phyloP scores from a whole-genome alignment of 2,888 invertebrate species.

The Drosophila paracracens region DNA sequence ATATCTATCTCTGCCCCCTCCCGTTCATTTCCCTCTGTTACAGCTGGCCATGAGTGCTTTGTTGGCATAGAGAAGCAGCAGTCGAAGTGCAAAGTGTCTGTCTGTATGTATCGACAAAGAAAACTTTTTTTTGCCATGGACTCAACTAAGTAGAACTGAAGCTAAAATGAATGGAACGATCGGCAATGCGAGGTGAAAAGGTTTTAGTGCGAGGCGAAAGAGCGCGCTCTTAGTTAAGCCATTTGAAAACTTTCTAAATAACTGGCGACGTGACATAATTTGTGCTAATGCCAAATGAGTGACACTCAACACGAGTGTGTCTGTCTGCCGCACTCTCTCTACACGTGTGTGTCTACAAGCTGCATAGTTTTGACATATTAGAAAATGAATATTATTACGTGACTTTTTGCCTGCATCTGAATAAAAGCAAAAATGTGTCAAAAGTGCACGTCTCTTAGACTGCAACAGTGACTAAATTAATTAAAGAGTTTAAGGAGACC shows the following conservation, averaged over 20 bases:
- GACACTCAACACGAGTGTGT: slow-evolving; percentile 34
- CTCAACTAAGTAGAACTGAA: slow-evolving; percentile 24
- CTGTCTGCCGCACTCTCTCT: neutral
- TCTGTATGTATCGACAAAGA: slow-evolving; percentile 53
- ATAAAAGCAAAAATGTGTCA: neutral
- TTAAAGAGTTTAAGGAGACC: no score
- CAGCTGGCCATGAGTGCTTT: slow-evolving; percentile 41
- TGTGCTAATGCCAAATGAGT: slow-evolving; percentile 64
- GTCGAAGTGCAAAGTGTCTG: slow-evolving; percentile 47
- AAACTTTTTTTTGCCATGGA: slow-evolving; percentile 47
- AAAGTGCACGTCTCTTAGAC: no score
- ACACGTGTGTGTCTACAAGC: slow-evolving; percentile 1
- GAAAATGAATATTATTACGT: neutral
- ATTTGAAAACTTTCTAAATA: slow-evolving; percentile 63
- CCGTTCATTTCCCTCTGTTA: neutral
- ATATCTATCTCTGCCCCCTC: slow-evolving; percentile 6
- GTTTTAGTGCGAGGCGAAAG: slow-evolving; percentile 43
- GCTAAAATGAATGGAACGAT: neutral
- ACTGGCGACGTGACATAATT: slow-evolving; percentile 75
- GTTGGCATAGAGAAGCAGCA: slow-evolving; percentile 29
- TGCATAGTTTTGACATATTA: neutral
- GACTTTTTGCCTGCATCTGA: neutral
- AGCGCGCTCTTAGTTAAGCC: slow-evolving; percentile 59
- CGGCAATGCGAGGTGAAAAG: slow-evolving; percentile 22
- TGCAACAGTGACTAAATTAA: neutral